Percentiles rank a stretch among this genome's conserved stretches.
These are phyloP conservation scores for Sitophilus oryzae DNA, from an alignment of 1,140 invertebrate species.

Conservation along the genomic window DNA sequence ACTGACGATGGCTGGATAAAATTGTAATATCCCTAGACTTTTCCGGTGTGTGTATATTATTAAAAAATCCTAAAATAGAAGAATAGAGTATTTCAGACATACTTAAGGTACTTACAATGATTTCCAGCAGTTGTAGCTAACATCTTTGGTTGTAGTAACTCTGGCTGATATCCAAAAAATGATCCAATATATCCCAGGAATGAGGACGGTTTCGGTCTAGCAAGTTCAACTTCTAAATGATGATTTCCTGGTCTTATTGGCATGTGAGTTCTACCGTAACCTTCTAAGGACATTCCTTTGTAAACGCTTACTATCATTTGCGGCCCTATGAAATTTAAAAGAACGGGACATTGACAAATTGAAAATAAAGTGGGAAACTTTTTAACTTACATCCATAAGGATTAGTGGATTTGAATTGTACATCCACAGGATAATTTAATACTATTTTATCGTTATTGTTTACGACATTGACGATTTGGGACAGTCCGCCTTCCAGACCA, in stretches of 20 bases:
- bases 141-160: constrained; percentile 40
- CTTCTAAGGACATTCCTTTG: constrained; percentile 33
- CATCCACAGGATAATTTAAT: constrained; percentile 40
- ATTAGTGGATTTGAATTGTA: constrained; percentile 41
- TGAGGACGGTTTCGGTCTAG: constrained; percentile 37
- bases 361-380: neutral
- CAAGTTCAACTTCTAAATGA: constrained; percentile 30
- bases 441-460: constrained; percentile 39
- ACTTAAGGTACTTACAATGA: constrained; percentile 39
- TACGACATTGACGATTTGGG: constrained; percentile 38
- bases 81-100: too few species aligned
- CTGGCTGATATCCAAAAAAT: constrained; percentile 43
- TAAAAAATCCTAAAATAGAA: neutral
- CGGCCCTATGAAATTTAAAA: constrained; percentile 35
- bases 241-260: constrained; percentile 38
- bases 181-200: constrained; percentile 39
- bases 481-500: constrained; percentile 38
- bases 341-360: neutral
- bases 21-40: too few species aligned
- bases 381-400: constrained; percentile 39
- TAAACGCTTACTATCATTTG: constrained; percentile 42
- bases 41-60: too few species aligned
- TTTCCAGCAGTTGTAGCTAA: constrained; percentile 40
- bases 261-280: constrained; percentile 39
- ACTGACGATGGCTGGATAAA: too few species aligned